These are phyloP conservation scores for Phyllostomus hastatus DNA, from an alignment of 2,113 vertebrate species.

Conservation along the genomic window DNA sequence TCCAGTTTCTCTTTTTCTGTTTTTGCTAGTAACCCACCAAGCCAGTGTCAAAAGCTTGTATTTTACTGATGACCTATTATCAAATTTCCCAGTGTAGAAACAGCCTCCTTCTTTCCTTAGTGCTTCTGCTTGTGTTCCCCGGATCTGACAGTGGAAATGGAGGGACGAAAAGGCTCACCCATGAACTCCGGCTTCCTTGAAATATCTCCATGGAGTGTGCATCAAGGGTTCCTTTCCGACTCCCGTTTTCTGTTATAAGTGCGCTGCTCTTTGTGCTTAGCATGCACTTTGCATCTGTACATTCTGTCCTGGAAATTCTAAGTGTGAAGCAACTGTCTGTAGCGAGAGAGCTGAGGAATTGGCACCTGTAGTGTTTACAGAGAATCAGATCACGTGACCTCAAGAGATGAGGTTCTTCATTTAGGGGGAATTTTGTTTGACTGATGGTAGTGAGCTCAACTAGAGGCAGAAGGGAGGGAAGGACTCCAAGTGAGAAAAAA, in stretches of 20 bases:
- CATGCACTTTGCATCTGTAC: not conserved
- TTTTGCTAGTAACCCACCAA: not conserved
- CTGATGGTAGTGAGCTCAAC: not conserved
- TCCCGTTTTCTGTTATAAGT: not conserved
- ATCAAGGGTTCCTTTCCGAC: not conserved
- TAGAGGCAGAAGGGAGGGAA: constrained; percentile 1
- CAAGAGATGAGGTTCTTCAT: not conserved
- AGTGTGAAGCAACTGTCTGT: not conserved
- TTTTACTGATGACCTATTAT: not conserved
- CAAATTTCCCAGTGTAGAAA: not conserved
- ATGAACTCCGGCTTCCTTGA: not conserved
- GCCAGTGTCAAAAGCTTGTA: not conserved
- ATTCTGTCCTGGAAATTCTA: constrained; percentile 30
- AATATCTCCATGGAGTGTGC: not conserved
- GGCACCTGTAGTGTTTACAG: not conserved
- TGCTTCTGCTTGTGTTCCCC: not conserved
- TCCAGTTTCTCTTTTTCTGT: not conserved
- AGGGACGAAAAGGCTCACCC: not conserved
- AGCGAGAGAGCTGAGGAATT: not conserved
- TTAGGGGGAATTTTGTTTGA: constrained; percentile 26
- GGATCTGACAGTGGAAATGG: not conserved
- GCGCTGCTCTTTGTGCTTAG: not conserved
- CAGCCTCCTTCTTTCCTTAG: not conserved
- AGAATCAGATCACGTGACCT: not conserved
- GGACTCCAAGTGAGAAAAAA: constrained; percentile 32